A percentile compares a stretch with the other conserved stretches of the same genome.
Evolutionary conservation across 2,888 invertebrate species (phyloP).

Genomic region (Hirtodrosophila confusa): DNA sequence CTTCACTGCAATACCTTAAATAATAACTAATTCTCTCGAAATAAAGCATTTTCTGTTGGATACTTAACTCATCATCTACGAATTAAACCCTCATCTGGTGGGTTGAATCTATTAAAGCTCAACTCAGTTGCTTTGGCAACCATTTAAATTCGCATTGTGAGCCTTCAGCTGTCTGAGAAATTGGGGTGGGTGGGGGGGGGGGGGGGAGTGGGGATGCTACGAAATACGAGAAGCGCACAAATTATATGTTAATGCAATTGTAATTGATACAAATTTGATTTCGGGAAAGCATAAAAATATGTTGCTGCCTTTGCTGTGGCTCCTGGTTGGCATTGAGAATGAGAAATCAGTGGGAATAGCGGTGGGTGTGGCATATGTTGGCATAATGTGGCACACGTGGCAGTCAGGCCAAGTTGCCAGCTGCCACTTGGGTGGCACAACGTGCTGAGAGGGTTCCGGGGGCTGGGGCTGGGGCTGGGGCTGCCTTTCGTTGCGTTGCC

Average conservation of each 20-base stretch:
- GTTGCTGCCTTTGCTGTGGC: conserved; percentile 28
- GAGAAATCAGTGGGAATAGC: conserved; percentile 69
- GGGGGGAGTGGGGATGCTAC: background rate
- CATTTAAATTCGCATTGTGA: conserved; percentile 55
- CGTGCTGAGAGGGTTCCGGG: background rate
- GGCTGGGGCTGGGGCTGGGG: background rate
- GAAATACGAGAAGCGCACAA: conserved; percentile 65
- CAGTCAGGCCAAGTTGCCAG: conserved; percentile 37
- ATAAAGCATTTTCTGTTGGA: too few relatives aligned
- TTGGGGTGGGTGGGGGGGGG: background rate
- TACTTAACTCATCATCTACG: background rate
- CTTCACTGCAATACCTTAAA: too few relatives aligned
- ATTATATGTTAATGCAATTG: conserved; percentile 80
- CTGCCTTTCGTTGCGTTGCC: conserved; percentile 27
- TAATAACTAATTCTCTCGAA: too few relatives aligned
- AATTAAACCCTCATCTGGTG: background rate
- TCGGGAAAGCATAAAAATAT: conserved; percentile 59
- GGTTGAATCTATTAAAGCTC: conserved; percentile 11
- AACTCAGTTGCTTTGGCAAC: conserved; percentile 14
- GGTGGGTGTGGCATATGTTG: conserved; percentile 54
- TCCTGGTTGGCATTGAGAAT: conserved; percentile 57
- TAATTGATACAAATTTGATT: conserved; percentile 82
- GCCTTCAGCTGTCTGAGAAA: conserved; percentile 36
- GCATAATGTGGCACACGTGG: conserved; percentile 63
- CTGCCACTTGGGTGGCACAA: conserved; percentile 38